These are phyloP conservation scores for Rousettus madagascariensis DNA, from an alignment of 2,797 vertebrate genomes.

Conservation along the genomic window DNA sequence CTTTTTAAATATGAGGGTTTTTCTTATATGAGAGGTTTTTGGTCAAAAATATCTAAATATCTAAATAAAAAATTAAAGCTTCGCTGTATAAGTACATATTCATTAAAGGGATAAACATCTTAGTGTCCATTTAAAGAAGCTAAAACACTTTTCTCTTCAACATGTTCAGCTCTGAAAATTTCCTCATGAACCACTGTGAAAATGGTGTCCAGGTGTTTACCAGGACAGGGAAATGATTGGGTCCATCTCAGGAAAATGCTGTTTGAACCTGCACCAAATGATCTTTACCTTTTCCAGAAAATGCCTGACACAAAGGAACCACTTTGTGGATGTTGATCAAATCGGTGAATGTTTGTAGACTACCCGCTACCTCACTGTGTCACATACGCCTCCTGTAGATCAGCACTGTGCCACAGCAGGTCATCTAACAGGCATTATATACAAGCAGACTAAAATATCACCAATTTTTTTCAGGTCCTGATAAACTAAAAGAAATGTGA, in stretches of 20 bases:
- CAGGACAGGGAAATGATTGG: not conserved
- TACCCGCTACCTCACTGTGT: fast-evolving
- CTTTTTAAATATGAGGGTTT: not conserved
- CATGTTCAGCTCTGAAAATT: not conserved
- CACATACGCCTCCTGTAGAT: not conserved
- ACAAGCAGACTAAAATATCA: not conserved
- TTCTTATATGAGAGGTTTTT: not conserved
- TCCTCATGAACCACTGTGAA: not conserved
- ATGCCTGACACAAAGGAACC: not conserved
- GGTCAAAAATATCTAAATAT: not conserved
- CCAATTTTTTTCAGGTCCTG: not conserved
- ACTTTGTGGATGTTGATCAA: not conserved
- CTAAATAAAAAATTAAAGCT: not conserved
- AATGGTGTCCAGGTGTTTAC: not conserved
- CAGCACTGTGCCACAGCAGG: not conserved
- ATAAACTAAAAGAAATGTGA: not conserved
- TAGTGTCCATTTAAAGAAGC: not conserved
- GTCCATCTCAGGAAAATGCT: not conserved
- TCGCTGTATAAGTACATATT: not conserved
- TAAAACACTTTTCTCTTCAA: not conserved
- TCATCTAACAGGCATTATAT: not conserved
- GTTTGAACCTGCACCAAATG: not conserved
- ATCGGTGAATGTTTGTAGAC: not conserved
- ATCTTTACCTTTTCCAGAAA: not conserved
- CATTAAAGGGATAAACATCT: not conserved